Evolutionary conservation across 2,113 vertebrate species (phyloP).

Genomic region (Ceyx melanurus): DNA sequence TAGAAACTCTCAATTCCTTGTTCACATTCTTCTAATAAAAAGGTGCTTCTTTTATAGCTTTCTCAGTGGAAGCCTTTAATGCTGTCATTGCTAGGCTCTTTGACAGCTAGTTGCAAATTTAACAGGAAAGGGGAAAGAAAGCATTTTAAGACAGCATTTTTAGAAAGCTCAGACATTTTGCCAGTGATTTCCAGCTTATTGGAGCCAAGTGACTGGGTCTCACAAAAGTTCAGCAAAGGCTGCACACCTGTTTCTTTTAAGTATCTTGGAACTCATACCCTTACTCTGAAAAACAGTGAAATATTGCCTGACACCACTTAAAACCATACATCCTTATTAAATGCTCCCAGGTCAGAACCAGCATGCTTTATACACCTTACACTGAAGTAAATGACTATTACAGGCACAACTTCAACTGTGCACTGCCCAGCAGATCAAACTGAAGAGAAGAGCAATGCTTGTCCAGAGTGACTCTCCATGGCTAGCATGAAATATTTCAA

Average conservation of each 20-base stretch:
- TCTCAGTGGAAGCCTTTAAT: neutral
- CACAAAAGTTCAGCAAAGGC: neutral
- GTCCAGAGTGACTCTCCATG: neutral
- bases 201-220: neutral
- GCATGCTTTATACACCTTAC: neutral
- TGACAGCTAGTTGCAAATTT: neutral
- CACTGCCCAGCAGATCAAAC: neutral
- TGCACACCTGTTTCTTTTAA: neutral
- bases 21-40: neutral
- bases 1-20: neutral
- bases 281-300: neutral
- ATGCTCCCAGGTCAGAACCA: slow-evolving; percentile 7
- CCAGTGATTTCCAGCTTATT: neutral
- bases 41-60: neutral
- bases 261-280: neutral
- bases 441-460: neutral
- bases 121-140: neutral
- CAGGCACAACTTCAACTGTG: neutral
- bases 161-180: neutral
- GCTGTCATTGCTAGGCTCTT: neutral
- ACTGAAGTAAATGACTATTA: slow-evolving; percentile 2
- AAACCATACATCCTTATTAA: neutral
- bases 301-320: neutral
- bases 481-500: neutral
- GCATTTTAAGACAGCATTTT: neutral